Percentiles rank a stretch among this genome's conserved stretches.
phyloP scores from a whole-genome alignment of 2,113 vertebrate genomes.

The Colinus virginianus region DNA sequence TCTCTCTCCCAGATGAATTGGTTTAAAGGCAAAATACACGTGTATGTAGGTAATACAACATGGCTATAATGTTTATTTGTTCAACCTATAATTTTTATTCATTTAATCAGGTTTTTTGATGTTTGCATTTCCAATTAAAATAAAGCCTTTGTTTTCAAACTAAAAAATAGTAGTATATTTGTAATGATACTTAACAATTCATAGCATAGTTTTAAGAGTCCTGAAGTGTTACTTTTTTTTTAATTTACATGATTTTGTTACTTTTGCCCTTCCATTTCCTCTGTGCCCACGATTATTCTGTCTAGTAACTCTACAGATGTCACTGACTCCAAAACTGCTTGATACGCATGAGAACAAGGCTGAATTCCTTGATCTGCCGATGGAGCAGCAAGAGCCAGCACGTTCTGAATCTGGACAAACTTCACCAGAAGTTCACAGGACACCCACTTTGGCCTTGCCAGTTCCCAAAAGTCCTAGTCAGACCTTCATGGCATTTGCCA shows the following conservation, averaged over 20 bases:
- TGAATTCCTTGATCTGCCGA: constrained; percentile 61
- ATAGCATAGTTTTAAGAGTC: constrained; percentile 42
- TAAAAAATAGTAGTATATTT: not conserved
- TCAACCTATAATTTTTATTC: not conserved
- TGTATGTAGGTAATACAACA: not conserved
- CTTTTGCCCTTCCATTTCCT: constrained; percentile 71
- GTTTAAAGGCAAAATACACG: constrained; percentile 14
- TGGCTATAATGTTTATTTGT: constrained; percentile 14
- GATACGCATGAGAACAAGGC: constrained; percentile 74
- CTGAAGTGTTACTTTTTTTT: constrained; percentile 47
- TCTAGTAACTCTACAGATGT: constrained; percentile 84
- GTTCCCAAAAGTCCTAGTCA: constrained; percentile 80
- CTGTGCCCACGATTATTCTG: constrained; percentile 76
- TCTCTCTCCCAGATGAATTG: not conserved
- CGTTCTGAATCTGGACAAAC: constrained; percentile 76
- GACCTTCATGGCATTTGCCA: constrained; percentile 74
- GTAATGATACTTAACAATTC: constrained; percentile 39
- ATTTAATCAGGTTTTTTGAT: not conserved
- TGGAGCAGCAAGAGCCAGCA: constrained; percentile 59
- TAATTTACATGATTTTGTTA: constrained; percentile 46
- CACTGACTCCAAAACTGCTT: constrained; percentile 79
- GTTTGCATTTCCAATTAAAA: not conserved
- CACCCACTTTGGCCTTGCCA: constrained; percentile 74
- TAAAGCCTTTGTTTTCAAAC: constrained; percentile 38
- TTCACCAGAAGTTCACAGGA: constrained; percentile 68